Evolutionary conservation across 1,140 invertebrate genomes (phyloP), one percentile per base, ranked within the genome.

Genomic region (Gryon sp.): DNA sequence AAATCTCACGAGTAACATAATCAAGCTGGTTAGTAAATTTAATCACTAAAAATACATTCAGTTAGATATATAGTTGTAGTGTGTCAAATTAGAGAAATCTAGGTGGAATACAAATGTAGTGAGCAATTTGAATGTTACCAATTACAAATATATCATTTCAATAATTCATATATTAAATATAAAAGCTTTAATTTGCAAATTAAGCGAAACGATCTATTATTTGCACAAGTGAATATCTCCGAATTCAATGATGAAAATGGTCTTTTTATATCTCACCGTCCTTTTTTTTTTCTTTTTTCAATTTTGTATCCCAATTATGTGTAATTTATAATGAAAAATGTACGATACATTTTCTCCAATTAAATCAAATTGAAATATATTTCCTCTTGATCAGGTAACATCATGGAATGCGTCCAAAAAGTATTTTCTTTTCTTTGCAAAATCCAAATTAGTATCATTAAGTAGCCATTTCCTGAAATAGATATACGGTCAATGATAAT

Each of bases 1-100:
- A n/a, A n/a, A n/a, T n/a, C n/a, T 28, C 28, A 5, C 22, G 32
- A 7, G 19, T 24, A 52, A 60, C 32, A 9, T 45, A 41, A 57
- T 48, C 40, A 68, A 68, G n/a, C 22, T 57, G 28, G 50, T 68
- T 59, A 52, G 12, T 69, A 55, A 57, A 48, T 69, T 40, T 59
- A 69, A 69, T 69, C 60, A 52, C 65, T 68, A 68, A 55, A 66
- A 66, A 66, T 66, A 66, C n/a, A 11, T n/a, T n/a, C 19, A 20
- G 7, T 7, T 19, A 8, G 11, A 26, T 20, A 32, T 32, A 50
- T 62, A 50, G 26, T 19, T 63, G 41, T 32, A 30, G 59, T 11
- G 18, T 19, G 40, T 48, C 22, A 40, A 62, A 40, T 50, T 18
- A 28, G 57, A 48, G 24, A 6, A 26, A 55, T 28, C 18, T 11